phyloP scores from a whole-genome alignment of 2,888 invertebrate genomes.

The Nymphalis urticae region DNA sequence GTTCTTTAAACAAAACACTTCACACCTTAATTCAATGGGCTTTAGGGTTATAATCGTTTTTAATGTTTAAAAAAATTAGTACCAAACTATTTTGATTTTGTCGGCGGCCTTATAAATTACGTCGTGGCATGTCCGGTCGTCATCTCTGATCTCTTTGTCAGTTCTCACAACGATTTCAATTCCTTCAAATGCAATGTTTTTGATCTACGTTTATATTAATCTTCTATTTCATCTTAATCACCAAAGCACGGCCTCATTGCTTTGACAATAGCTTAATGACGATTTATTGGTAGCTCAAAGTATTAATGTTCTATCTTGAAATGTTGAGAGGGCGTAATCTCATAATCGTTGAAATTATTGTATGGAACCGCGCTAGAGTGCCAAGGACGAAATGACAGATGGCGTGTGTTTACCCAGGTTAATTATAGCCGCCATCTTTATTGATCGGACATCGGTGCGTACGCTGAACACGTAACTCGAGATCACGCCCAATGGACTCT shows the following conservation, averaged over 20 bases:
- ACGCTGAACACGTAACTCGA: constrained; percentile 49
- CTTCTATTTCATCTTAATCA: constrained; percentile 55
- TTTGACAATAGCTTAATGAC: constrained; percentile 58
- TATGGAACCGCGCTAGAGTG: constrained; percentile 40
- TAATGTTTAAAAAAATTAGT: constrained; percentile 44
- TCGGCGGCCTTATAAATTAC: constrained; percentile 72
- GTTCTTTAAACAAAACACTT: constrained; percentile 41
- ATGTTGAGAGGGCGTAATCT: constrained; percentile 39
- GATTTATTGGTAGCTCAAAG: constrained; percentile 46
- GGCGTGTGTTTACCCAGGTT: constrained; percentile 50
- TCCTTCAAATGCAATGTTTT: constrained; percentile 56
- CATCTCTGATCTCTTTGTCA: constrained; percentile 68
- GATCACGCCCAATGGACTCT: constrained; percentile 66
- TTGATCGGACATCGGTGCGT: constrained; percentile 63
- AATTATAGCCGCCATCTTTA: constrained; percentile 62
- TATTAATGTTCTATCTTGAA: constrained; percentile 39
- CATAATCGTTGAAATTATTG: constrained; percentile 38
- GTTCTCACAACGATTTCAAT: constrained; percentile 50
- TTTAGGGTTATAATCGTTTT: constrained; percentile 58
- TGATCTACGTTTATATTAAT: constrained; percentile 59
- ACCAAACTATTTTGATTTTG: constrained; percentile 70
- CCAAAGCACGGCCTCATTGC: constrained; percentile 40
- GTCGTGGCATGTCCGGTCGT: constrained; percentile 74
- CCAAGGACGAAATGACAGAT: constrained; percentile 58
- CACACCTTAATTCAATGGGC: constrained; percentile 54